Percentiles rank a stretch among this genome's conserved stretches.
Evolutionary conservation across 2,797 vertebrate genomes (phyloP).

Genomic region (Ataeniobius toweri): DNA sequence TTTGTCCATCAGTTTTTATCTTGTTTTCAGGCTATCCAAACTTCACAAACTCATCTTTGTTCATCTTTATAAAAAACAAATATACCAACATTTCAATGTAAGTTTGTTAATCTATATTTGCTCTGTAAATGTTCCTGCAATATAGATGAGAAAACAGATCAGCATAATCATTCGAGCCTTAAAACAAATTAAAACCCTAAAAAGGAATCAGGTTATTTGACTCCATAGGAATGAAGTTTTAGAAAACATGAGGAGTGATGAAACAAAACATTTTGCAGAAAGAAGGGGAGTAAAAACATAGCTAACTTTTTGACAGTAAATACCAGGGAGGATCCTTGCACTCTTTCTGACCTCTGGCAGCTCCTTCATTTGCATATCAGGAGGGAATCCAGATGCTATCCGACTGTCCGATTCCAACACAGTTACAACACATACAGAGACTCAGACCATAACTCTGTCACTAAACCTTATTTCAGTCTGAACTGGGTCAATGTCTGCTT

Average conservation of each 20-base stretch:
- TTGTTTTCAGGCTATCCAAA: not conserved
- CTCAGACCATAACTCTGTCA: not conserved
- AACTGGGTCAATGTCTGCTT: conserved; percentile 19
- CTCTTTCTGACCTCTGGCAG: conserved; percentile 12
- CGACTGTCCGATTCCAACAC: conserved; percentile 12
- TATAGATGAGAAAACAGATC: not conserved
- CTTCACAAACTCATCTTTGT: not conserved
- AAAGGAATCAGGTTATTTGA: not conserved
- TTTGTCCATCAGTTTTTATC: not conserved
- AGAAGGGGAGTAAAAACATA: not conserved
- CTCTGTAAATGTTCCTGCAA: not conserved
- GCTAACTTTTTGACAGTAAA: not conserved
- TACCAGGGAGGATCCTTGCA: conserved; percentile 17
- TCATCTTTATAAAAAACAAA: not conserved
- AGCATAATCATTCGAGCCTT: not conserved
- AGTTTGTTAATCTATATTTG: not conserved
- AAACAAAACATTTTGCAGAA: not conserved
- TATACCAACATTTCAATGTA: not conserved
- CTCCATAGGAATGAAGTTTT: not conserved
- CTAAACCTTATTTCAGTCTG: conserved; percentile 14
- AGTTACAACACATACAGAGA: conserved; percentile 1
- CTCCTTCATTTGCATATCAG: not conserved
- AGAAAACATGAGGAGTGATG: too few species aligned
- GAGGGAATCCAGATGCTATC: conserved; percentile 3
- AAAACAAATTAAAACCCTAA: not conserved